Conservation (phyloP, 2,888 invertebrate species). For the Rhynchonema sp. region DNA sequence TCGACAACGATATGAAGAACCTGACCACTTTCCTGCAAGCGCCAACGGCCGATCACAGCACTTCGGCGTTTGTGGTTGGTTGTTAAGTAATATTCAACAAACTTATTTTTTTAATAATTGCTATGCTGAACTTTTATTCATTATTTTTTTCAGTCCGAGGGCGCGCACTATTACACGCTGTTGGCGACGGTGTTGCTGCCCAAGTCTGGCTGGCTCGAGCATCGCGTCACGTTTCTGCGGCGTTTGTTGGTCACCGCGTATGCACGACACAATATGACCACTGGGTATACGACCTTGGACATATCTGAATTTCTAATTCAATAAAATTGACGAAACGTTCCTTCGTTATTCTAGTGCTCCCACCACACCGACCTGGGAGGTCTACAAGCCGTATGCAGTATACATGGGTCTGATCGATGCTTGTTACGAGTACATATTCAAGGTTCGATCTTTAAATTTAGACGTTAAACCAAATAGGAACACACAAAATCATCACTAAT, state of each 20-base stretch:
- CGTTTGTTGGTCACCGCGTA: not conserved
- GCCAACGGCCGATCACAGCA: slow-evolving; percentile 39
- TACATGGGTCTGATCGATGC: slow-evolving; percentile 66
- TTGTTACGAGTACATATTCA: slow-evolving; percentile 64
- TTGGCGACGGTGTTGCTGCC: slow-evolving; percentile 59
- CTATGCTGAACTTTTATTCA: not conserved
- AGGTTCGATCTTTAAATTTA: slow-evolving; percentile 38
- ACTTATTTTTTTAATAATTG: not conserved
- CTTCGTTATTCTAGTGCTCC: too few species aligned
- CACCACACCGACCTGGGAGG: not conserved
- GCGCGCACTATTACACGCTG: slow-evolving; percentile 66
- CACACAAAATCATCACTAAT: too few species aligned
- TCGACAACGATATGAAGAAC: slow-evolving; percentile 51
- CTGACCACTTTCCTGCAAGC: slow-evolving; percentile 50
- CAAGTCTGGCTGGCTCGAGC: slow-evolving; percentile 47
- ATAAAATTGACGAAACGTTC: not conserved
- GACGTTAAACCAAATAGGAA: too few species aligned
- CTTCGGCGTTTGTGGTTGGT: slow-evolving; percentile 53
- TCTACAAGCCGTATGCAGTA: slow-evolving; percentile 31
- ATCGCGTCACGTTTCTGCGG: not conserved
- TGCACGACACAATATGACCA: not conserved
- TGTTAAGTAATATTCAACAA: not conserved
- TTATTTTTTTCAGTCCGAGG: slow-evolving; percentile 44
- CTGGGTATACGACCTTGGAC: too few species aligned
- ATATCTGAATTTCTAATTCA: not conserved